A percentile compares a stretch with the other conserved stretches of the same genome.
Conservation (phyloP, 2,113 vertebrate genomes). For the Silurus glanis region DNA sequence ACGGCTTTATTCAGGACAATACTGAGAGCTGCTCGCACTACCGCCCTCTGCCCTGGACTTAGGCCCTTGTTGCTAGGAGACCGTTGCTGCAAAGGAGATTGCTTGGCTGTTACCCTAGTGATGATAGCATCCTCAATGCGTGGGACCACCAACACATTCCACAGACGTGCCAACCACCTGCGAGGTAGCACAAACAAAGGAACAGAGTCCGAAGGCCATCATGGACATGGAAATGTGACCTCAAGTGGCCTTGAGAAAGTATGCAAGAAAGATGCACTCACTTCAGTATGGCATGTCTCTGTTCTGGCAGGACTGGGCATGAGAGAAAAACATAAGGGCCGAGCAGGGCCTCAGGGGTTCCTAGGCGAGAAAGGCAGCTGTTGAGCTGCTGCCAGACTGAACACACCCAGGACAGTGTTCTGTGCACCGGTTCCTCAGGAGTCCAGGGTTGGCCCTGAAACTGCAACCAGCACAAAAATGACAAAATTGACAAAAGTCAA, state of each 20-base stretch:
- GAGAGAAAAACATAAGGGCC: slow-evolving; percentile 89
- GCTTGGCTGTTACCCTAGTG: slow-evolving; percentile 82
- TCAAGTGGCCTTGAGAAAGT: neutral
- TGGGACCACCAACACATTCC: slow-evolving; percentile 89
- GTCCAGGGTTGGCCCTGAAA: slow-evolving; percentile 76
- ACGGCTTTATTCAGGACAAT: slow-evolving; percentile 94
- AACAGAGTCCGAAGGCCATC: slow-evolving; percentile 70
- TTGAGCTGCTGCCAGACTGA: slow-evolving; percentile 92
- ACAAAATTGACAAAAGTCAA: neutral
- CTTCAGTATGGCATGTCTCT: slow-evolving; percentile 81
- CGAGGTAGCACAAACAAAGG: neutral
- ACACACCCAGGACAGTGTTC: slow-evolving; percentile 80
- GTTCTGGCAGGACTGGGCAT: slow-evolving; percentile 82
- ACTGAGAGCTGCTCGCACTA: slow-evolving; percentile 92
- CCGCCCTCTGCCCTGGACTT: slow-evolving; percentile 87
- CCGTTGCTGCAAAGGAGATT: slow-evolving; percentile 65
- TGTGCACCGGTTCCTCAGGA: slow-evolving; percentile 75
- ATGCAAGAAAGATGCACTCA: slow-evolving; percentile 59
- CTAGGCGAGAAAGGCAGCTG: slow-evolving; percentile 85
- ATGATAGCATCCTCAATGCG: slow-evolving; percentile 90
- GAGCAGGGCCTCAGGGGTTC: slow-evolving; percentile 86
- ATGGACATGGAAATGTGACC: slow-evolving; percentile 1
- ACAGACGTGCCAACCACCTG: slow-evolving; percentile 92
- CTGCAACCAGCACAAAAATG: slow-evolving; percentile 62
- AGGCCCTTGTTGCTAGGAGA: slow-evolving; percentile 72